phyloP scores from a whole-genome alignment of 2,113 vertebrate genomes.

The Otocyon megalotis region DNA sequence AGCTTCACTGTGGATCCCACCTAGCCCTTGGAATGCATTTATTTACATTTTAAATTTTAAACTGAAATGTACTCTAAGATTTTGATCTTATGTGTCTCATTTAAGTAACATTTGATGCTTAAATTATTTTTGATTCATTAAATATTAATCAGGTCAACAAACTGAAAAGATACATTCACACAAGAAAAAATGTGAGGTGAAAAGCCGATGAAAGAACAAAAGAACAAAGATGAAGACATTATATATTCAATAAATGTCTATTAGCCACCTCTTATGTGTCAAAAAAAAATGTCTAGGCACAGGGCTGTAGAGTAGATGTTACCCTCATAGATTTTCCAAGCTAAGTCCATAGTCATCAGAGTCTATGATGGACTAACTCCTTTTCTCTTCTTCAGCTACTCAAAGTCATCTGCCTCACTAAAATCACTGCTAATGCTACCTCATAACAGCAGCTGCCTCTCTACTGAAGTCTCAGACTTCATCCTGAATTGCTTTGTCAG shows the following conservation, averaged over 20 bases:
- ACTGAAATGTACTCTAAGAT: background rate
- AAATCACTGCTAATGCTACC: background rate
- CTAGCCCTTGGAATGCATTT: background rate
- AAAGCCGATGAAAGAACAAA: background rate
- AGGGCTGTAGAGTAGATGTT: background rate
- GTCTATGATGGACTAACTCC: background rate
- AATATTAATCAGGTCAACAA: background rate
- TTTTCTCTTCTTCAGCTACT: background rate
- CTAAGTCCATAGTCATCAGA: background rate
- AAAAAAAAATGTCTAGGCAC: background rate
- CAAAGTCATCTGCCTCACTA: background rate
- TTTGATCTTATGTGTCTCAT: background rate
- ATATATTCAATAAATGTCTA: background rate
- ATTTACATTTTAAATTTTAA: background rate
- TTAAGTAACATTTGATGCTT: background rate
- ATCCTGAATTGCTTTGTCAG: constrained; percentile 46
- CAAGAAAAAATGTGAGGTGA: background rate
- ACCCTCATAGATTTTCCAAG: background rate
- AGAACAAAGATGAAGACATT: background rate
- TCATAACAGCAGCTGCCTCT: background rate
- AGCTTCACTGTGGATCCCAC: background rate
- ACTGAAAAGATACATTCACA: background rate
- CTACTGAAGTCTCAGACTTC: constrained; percentile 20
- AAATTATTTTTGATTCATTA: background rate
- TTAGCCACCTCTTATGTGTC: background rate